Base-by-base conservation (phyloP, 2,888 invertebrate species). In the Tenodera sinensis region DNA sequence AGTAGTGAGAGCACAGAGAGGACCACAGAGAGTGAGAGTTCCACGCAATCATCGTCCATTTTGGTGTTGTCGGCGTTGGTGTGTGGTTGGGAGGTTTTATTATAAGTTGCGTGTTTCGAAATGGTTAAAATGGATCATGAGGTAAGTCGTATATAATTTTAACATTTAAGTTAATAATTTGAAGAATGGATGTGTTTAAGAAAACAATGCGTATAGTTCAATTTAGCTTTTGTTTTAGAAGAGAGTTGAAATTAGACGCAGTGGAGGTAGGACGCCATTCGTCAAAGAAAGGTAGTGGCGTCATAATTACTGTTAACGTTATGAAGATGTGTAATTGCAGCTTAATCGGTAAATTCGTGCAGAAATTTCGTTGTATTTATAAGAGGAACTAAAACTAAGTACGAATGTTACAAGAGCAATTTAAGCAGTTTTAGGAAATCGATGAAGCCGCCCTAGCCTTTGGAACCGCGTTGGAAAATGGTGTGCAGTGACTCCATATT, bases 71-170 rank as follows among this genome's bases (percentile, higher is more conserved):
- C 83, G 30, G 42, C 82, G 42, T 85, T 82, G 30, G 27, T 15
- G 47, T 28, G 8, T 4, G 71, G 85, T 47, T 84, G 42, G 42
- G 1, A 34, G 34, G 7, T 71, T 42, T 84, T 54, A 25, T 9
- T 42, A 8, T 14, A 28, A 85, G 27, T 15, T 54, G 71, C 28
- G 15, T 84, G 30, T 14, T 34, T 9, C 47, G 87, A 87, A 87
- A 89, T 89, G 89, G 88, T 89, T 83, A 89, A 89, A 15, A 88
- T 89, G 89, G 89, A 89, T 7, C 71, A 47, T 27, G 89, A 89
- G 83, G 89, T 89, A 88, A 87, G 34, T 83, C 8, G n/a, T 25
- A 6, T 28, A 15, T 81, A 28, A 28, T 28, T 42, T 9, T 47
- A n/a, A 20, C 1, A 85, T 7, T 15, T 6, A 47, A 34, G 42